Evolutionary conservation across 2,113 vertebrate species (phyloP).

Genomic region (Copsychus sechellarum): DNA sequence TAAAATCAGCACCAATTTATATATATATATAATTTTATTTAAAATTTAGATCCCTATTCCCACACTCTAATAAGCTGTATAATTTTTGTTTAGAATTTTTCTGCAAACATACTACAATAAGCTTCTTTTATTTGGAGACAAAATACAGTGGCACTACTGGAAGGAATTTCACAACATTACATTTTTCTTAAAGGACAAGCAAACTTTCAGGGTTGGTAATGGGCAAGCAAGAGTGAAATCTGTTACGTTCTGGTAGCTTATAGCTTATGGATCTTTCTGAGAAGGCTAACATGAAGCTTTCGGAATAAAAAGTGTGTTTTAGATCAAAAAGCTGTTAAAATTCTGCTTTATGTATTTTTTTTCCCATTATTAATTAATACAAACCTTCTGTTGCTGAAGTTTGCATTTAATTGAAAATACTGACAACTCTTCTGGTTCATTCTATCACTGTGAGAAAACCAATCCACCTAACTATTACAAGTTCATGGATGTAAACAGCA

Average conservation of each 20-base stretch:
- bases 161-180: conserved; percentile 87
- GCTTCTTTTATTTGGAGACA: conserved; percentile 91
- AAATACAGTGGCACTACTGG: conserved; percentile 97
- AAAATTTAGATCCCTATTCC: conserved; percentile 99
- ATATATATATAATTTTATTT: conserved; percentile 98
- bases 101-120: conserved; percentile 92
- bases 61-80: conserved; percentile 99
- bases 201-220: conserved; percentile 82
- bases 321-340: conserved; percentile 75
- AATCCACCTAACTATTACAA: conserved; percentile 62
- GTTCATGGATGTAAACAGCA: conserved; percentile 72
- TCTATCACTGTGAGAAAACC: conserved; percentile 68
- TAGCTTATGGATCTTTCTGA: conserved; percentile 73
- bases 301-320: conserved; percentile 71
- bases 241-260: conserved; percentile 75
- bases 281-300: conserved; percentile 77
- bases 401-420: conserved; percentile 75
- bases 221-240: conserved; percentile 77
- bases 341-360: conserved; percentile 71
- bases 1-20: conserved; percentile 99
- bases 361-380: conserved; percentile 71
- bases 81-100: conserved; percentile 91
- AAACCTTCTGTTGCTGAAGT: conserved; percentile 69
- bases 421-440: conserved; percentile 74
- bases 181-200: conserved; percentile 88